Conservation (phyloP, 2,797 vertebrate species). For the Chloroceryle inda region DNA sequence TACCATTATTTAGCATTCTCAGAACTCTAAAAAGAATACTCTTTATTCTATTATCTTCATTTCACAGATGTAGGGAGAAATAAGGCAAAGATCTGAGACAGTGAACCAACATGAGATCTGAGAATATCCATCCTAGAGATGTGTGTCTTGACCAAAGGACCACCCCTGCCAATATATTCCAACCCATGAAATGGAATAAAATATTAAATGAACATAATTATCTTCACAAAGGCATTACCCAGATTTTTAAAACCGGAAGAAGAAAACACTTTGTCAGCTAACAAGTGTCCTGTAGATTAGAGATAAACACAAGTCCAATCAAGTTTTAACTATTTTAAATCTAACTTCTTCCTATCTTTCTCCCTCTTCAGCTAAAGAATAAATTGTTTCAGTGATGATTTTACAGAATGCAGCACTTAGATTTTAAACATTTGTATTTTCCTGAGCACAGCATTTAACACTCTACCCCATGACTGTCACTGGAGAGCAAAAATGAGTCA, state of each 20-base stretch:
- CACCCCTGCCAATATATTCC: background rate
- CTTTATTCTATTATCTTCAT: background rate
- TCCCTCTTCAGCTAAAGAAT: background rate
- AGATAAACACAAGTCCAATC: background rate
- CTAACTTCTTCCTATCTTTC: background rate
- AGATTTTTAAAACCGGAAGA: background rate
- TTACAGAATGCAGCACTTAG: background rate
- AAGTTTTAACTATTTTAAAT: background rate
- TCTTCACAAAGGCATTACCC: background rate
- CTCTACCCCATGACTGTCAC: background rate
- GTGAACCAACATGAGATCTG: background rate
- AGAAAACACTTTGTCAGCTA: background rate
- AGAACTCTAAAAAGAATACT: background rate
- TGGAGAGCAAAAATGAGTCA: background rate
- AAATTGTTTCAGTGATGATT: background rate
- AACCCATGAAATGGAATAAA: background rate
- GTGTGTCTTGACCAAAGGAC: background rate
- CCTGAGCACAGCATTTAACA: background rate
- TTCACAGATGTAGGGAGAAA: background rate
- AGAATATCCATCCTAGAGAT: background rate
- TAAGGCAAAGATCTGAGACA: background rate
- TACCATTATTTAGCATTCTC: background rate
- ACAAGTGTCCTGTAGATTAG: background rate
- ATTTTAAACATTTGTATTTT: background rate
- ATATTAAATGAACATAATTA: background rate